A percentile compares a stretch with the other conserved stretches of the same genome.
phyloP scores from a whole-genome alignment of 2,113 vertebrate species.

The Eurystomus gularis region DNA sequence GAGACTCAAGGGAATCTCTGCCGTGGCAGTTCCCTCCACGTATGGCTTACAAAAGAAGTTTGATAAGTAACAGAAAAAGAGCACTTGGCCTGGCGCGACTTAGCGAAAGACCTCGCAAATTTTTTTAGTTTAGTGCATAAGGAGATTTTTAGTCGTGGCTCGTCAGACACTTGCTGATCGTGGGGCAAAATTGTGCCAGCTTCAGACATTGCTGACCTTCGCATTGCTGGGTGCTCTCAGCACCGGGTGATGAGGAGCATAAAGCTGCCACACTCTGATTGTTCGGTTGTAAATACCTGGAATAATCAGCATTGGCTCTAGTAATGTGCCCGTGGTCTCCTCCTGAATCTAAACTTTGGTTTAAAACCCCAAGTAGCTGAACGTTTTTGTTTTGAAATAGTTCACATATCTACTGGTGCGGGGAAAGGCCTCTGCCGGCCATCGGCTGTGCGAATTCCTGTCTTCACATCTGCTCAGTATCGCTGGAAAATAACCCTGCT shows the following conservation, averaged over 20 bases:
- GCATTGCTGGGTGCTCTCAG: neutral
- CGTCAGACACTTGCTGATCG: neutral
- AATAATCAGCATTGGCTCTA: neutral
- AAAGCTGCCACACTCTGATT: neutral
- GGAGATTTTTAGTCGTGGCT: neutral
- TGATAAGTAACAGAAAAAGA: neutral
- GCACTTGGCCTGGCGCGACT: neutral
- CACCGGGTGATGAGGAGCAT: rapidly evolving
- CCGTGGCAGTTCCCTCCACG: neutral
- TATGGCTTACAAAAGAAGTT: neutral
- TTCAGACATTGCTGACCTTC: neutral
- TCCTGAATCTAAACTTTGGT: neutral
- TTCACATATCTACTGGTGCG: neutral
- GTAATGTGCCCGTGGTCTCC: neutral
- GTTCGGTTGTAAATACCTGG: neutral
- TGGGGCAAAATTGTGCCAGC: neutral
- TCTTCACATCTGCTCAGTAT: neutral
- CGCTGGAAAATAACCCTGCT: neutral
- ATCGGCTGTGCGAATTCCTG: neutral
- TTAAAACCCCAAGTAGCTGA: neutral
- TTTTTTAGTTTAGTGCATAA: neutral
- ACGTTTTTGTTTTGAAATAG: neutral
- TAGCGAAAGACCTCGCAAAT: rapidly evolving
- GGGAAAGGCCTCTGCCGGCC: neutral
- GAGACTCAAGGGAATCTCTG: neutral